Evolutionary conservation across 2,113 vertebrate species (phyloP), one percentile per base, ranked within the genome.

Genomic region (Leptobrachium ailaonicum): DNA sequence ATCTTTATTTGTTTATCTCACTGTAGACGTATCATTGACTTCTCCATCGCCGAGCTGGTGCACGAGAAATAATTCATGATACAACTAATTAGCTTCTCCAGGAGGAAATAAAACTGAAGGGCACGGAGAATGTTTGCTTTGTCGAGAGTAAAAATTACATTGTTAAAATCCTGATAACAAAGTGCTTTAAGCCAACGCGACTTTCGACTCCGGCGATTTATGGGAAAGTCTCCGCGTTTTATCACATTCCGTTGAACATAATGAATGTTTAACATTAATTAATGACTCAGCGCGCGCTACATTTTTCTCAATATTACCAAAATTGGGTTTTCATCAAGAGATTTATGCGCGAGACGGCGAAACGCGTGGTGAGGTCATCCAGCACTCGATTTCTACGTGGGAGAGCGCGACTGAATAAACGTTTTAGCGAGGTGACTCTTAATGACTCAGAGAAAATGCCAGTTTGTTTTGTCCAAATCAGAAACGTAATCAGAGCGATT

Each of bases 21-120:
- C 41, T 5, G 40, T 73, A 40, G 69, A 72, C 69, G 66, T 64
- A 43, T 79, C 77, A 79, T 79, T 79, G 77, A 79, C 77, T 79
- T 13, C n/a, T 13, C 9, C 13, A 66, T 54, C 0, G 44, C 14
- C 3, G 42, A 12, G 45, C 62, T 9, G 41, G 62, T 54, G 41
- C 41, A 41, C 43, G 40, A 69, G 76, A 71, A 71, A 78, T 71
- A 4, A 78, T 71, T 78, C 41, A 78, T 78, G 43, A 78, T 71
- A 71, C 4, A 66, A 45, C 76, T 60, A 78, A 78, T 71, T 71
- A 71, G 76, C 44, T 62, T 45, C 56, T 63, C 58, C 60, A 63
- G 67, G 6, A 47, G 43, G 20, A 78, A 47, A 77, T 60, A 63
- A 45, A 78, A 10, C 14, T 42, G 56, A 63, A 78, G 67, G 54